These are phyloP conservation scores for Augochlorella aurata DNA, from an alignment of 2,888 invertebrate genomes.

Conservation along the genomic window DNA sequence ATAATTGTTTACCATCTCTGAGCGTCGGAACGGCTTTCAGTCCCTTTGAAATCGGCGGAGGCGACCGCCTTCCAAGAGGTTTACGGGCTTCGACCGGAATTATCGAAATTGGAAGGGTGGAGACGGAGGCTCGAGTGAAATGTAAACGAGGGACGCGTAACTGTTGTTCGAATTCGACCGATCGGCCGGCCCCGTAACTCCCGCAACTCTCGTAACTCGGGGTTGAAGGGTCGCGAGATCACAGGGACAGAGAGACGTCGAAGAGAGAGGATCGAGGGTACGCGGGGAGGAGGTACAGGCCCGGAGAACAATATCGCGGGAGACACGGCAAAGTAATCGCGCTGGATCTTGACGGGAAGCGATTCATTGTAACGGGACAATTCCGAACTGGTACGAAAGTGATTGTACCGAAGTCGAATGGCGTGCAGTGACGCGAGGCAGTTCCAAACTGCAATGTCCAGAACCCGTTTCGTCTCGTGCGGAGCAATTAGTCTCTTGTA, in stretches of 20 bases:
- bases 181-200: conserved; percentile 7
- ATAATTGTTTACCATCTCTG: too few relatives aligned
- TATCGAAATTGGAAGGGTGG: too few relatives aligned
- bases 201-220: not conserved
- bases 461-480: conserved; percentile 29
- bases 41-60: too few relatives aligned
- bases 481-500: conserved; percentile 59
- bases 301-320: conserved; percentile 54
- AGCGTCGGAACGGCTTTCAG: too few relatives aligned
- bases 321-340: conserved; percentile 56
- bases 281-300: conserved; percentile 8
- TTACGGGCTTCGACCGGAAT: too few relatives aligned
- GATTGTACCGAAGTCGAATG: conserved; percentile 63
- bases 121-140: not conserved
- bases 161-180: not conserved
- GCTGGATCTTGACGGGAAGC: conserved; percentile 51
- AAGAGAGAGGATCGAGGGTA: conserved; percentile 3
- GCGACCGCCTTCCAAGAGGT: too few relatives aligned
- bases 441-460: conserved; percentile 53
- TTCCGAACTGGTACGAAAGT: conserved; percentile 63
- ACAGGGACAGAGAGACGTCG: not conserved
- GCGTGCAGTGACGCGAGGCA: conserved; percentile 44
- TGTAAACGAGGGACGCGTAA: not conserved
- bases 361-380: conserved; percentile 62
- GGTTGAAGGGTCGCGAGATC: conserved; percentile 21